These are phyloP conservation scores for Grammomys surdaster DNA, from an alignment of 2,113 vertebrate genomes.

Conservation along the genomic window DNA sequence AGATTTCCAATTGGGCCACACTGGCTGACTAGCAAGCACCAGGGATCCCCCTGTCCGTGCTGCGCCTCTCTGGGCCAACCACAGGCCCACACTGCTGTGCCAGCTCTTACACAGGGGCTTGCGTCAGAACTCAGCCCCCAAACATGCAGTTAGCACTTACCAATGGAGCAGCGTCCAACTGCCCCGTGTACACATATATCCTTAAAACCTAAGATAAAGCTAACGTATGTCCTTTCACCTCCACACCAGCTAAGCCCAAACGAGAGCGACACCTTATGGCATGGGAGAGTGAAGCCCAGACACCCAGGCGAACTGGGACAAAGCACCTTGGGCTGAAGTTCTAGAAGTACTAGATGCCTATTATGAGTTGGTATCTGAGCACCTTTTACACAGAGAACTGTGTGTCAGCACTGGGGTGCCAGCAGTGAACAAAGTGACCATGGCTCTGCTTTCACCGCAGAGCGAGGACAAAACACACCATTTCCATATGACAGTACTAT, in stretches of 20 bases:
- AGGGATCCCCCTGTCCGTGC: not conserved
- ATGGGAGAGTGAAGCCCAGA: not conserved
- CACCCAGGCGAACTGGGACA: not conserved
- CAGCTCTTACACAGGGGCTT: not conserved
- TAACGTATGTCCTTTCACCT: not conserved
- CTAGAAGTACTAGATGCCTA: not conserved
- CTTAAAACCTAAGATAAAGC: not conserved
- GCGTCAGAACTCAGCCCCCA: not conserved
- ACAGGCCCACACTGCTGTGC: not conserved
- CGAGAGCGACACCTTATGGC: constrained; percentile 24
- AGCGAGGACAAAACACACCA: not conserved
- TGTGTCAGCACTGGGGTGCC: not conserved
- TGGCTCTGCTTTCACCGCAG: not conserved
- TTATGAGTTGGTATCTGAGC: not conserved
- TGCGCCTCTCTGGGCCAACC: not conserved
- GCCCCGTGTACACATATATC: not conserved
- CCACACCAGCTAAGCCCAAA: constrained; percentile 8
- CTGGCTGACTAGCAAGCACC: not conserved
- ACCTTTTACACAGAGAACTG: not conserved
- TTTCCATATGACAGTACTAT: not conserved
- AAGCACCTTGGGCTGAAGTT: not conserved
- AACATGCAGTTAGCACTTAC: not conserved
- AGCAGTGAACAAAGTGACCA: not conserved
- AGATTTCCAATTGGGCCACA: not conserved
- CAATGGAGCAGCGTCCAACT: not conserved